Conservation (phyloP, 2,888 invertebrate genomes). For the Cephus rjabovi region DNA sequence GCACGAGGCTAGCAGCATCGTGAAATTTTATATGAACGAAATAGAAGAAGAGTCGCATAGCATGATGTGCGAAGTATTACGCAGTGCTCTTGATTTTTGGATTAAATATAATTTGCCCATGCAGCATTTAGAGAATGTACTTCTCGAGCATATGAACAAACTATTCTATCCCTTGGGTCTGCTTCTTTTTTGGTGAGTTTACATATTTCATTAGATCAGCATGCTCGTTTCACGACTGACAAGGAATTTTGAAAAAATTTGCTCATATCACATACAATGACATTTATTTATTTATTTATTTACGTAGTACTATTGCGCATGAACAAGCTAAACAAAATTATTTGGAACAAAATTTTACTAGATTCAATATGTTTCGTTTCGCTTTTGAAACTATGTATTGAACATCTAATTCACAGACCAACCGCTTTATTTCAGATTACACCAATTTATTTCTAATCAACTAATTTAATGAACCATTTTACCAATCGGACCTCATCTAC, state of each 20-base stretch:
- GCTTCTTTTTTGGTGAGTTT: conserved; percentile 57
- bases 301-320: not conserved
- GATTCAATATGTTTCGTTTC: not conserved
- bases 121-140: conserved; percentile 69
- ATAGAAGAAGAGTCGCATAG: conserved; percentile 54
- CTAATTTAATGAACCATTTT: not conserved
- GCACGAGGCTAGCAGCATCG: conserved; percentile 45
- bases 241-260: not conserved
- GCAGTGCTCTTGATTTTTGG: conserved; percentile 65
- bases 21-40: conserved; percentile 60
- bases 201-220: not conserved
- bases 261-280: not conserved
- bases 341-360: not conserved
- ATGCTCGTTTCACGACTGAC: not conserved
- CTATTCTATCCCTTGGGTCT: conserved; percentile 61
- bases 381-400: not conserved
- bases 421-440: not conserved
- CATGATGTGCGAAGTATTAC: conserved; percentile 56
- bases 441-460: not conserved
- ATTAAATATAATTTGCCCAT: conserved; percentile 65
- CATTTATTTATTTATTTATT: no score
- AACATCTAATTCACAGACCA: not conserved
- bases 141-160: conserved; percentile 71
- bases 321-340: not conserved
- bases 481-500: not conserved